These are phyloP conservation scores for Melanostigma gelatinosum DNA, from an alignment of 2,113 vertebrate genomes.

Conservation along the genomic window DNA sequence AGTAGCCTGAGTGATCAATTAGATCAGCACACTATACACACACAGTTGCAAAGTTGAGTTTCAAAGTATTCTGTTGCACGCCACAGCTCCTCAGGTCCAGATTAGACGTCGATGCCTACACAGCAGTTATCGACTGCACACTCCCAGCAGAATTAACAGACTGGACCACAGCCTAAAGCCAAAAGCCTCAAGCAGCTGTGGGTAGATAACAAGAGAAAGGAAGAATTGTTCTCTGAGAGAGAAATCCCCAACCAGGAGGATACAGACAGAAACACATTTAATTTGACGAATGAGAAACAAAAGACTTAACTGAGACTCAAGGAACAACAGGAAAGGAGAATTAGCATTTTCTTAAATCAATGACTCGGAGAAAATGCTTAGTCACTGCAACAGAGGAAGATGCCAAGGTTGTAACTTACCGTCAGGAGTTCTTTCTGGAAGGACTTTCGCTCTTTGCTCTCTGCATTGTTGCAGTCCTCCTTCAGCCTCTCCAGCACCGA, in stretches of 20 bases:
- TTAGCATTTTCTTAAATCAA: slow-evolving; percentile 22
- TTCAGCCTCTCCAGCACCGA: slow-evolving; percentile 95
- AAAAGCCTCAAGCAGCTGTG: slow-evolving; percentile 17
- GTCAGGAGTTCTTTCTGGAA: slow-evolving; percentile 97
- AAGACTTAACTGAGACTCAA: not conserved
- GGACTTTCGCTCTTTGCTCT: slow-evolving; percentile 92
- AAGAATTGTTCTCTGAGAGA: slow-evolving; percentile 5
- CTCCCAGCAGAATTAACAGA: slow-evolving; percentile 54
- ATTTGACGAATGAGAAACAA: slow-evolving; percentile 29
- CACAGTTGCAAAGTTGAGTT: not conserved
- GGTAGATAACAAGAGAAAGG: slow-evolving; percentile 20
- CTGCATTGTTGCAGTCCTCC: slow-evolving; percentile 92
- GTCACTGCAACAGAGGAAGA: slow-evolving; percentile 20
- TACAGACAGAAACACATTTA: slow-evolving; percentile 18
- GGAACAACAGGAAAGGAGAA: not conserved
- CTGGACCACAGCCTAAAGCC: slow-evolving; percentile 47
- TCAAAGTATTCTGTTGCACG: slow-evolving; percentile 55
- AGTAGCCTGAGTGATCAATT: slow-evolving; percentile 16
- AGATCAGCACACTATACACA: slow-evolving; percentile 29
- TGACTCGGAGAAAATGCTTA: slow-evolving; percentile 11
- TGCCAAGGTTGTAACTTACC: slow-evolving; percentile 81
- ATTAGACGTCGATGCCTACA: slow-evolving; percentile 45
- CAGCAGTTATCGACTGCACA: slow-evolving; percentile 70
- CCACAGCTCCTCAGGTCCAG: slow-evolving; percentile 47
- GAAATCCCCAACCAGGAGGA: slow-evolving; percentile 4